Conservation (phyloP, 2,797 vertebrate genomes). For the Ambastaia sidthimunki region DNA sequence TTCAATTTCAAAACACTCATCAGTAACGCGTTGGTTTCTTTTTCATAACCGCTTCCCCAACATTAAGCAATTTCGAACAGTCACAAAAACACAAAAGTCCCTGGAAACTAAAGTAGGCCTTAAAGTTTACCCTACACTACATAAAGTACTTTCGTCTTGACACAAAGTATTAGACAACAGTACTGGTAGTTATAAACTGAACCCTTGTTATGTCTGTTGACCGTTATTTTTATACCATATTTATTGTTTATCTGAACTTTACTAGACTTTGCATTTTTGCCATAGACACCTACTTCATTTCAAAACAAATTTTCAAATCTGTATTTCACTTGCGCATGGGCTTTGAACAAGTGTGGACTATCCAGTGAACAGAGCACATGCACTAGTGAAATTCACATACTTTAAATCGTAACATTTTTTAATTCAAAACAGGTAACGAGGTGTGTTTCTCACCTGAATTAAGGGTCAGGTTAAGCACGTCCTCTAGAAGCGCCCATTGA, state of each 20-base stretch:
- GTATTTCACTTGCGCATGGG: background rate
- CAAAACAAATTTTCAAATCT: background rate
- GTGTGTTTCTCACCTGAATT: slow-evolving; percentile 7
- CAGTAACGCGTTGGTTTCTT: background rate
- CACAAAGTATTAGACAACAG: too few species aligned
- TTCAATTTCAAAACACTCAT: background rate
- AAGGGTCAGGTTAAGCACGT: slow-evolving; percentile 4
- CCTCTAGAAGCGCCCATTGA: background rate
- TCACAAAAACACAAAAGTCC: background rate
- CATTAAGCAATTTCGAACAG: background rate
- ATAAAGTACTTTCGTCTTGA: too few species aligned
- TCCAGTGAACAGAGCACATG: background rate
- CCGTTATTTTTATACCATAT: too few species aligned
- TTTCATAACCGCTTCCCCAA: slow-evolving; percentile 7
- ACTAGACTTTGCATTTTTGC: too few species aligned
- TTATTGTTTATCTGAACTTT: too few species aligned
- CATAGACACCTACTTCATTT: too few species aligned
- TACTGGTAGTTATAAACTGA: too few species aligned
- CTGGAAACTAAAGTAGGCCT: background rate
- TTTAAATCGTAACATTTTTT: background rate
- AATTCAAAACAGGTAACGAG: background rate
- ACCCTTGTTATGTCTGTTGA: too few species aligned
- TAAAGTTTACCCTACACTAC: too few species aligned
- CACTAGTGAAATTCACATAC: background rate
- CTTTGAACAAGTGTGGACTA: background rate